Base-by-base conservation (phyloP, 2,797 vertebrate genomes). In the Setipinna tenuifilis region DNA sequence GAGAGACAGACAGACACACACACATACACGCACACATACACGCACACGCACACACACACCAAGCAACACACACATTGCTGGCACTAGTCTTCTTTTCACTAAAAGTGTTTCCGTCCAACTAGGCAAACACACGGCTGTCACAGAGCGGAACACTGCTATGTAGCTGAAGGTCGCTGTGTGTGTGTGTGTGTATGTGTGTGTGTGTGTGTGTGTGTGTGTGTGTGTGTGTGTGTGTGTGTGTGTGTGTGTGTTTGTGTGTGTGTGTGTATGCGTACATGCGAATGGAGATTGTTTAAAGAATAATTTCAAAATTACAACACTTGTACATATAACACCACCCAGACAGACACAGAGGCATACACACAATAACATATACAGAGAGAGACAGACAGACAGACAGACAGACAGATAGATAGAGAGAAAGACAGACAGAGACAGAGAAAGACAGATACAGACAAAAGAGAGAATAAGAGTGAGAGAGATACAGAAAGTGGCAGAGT, bases 331-430 rank as follows among this genome's bases (percentile, higher is more conserved):
- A n/a, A n/a, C n/a, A n/a, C n/a, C n/a, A n/a, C n/a, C n/a, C n/a
- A n/a, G n/a, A n/a, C n/a, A n/a, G n/a, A n/a, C n/a, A n/a, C n/a
- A n/a, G n/a, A n/a, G n/a, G n/a, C n/a, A n/a, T n/a, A n/a, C n/a
- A n/a, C n/a, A n/a, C n/a, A n/a, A n/a, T n/a, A n/a, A 48, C 46
- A 48, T 48, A 3, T 48, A 10, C 46, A 48, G 46, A 48, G 46
- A 48, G 4, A 48, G 46, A 48, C n/a, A n/a, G n/a, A n/a, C n/a
- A n/a, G n/a, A n/a, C n/a, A n/a, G 46, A 92, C 88, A 90, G 90
- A 93, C 91, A 91, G 91, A 91, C 93, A 93, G 92, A 93, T 94
- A 94, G 4, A 48, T 48, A 48, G 4, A 48, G 46, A 48, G 46
- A 48, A 3, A 48, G 10, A 48, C 46, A 48, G 46, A 10, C 46